phyloP scores from a whole-genome alignment of 2,888 invertebrate species.

The Microplitis manilae region DNA sequence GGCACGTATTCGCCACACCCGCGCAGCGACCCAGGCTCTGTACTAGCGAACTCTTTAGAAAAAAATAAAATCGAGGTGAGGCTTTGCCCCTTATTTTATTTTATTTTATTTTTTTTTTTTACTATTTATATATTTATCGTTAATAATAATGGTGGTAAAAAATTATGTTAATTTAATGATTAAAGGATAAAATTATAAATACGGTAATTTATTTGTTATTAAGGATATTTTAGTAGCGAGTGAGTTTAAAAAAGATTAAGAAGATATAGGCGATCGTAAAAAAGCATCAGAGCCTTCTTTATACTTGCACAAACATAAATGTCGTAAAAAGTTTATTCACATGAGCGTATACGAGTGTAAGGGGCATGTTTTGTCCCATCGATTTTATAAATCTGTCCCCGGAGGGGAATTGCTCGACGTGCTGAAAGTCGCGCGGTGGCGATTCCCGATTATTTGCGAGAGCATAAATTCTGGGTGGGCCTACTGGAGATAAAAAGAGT shows the following conservation, averaged over 20 bases:
- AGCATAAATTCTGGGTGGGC: slow-evolving; percentile 56
- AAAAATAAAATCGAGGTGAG: background rate
- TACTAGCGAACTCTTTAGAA: background rate
- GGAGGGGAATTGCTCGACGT: slow-evolving; percentile 27
- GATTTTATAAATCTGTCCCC: slow-evolving; percentile 46
- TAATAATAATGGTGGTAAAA: background rate
- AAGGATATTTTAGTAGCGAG: background rate
- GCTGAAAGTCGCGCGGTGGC: slow-evolving; percentile 53
- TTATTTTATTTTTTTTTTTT: background rate
- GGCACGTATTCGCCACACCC: slow-evolving; percentile 72
- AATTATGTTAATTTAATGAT: background rate
- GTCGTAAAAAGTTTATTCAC: slow-evolving; percentile 36
- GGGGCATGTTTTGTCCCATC: slow-evolving; percentile 34
- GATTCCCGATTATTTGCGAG: slow-evolving; percentile 60
- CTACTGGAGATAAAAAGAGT: slow-evolving; percentile 21
- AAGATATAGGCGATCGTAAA: slow-evolving; percentile 33
- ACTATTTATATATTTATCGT: background rate
- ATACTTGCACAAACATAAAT: slow-evolving; percentile 11
- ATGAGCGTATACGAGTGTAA: slow-evolving; percentile 4
- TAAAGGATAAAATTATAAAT: slow-evolving; percentile 8
- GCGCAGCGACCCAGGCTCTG: slow-evolving; percentile 55
- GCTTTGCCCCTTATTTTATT: background rate
- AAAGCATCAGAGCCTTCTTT: background rate
- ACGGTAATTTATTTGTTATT: background rate
- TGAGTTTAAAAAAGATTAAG: slow-evolving; percentile 10